These are phyloP conservation scores for Oligia latruncula DNA, from an alignment of 2,888 invertebrate genomes.

Conservation along the genomic window DNA sequence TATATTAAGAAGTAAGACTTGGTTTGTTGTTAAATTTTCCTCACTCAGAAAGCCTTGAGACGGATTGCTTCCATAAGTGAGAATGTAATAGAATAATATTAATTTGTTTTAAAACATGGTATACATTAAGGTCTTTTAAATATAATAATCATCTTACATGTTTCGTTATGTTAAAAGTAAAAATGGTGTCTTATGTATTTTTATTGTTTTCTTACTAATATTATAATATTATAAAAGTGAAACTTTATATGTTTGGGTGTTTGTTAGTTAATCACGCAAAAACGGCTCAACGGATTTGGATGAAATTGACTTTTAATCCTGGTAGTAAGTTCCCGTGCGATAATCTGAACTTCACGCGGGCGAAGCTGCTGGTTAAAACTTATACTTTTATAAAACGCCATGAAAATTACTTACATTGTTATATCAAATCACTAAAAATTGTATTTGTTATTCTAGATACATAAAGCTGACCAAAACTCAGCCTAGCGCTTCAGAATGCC, in stretches of 20 bases:
- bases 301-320: not conserved
- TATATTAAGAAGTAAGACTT: not conserved
- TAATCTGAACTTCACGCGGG: not conserved
- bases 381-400: not conserved
- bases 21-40: not conserved
- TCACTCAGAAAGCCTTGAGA: not conserved
- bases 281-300: not conserved
- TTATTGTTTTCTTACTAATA: not conserved
- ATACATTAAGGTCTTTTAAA: no score
- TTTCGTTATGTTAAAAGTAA: no score
- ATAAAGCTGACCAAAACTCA: slow-evolving; percentile 27
- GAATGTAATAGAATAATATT: no score
- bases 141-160: no score
- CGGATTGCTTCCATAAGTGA: not conserved
- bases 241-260: not conserved
- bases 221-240: not conserved
- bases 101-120: no score
- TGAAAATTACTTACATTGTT: not conserved
- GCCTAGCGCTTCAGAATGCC: slow-evolving; percentile 63
- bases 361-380: not conserved
- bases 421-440: not conserved
- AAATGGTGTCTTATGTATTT: not conserved
- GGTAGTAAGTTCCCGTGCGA: not conserved
- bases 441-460: slow-evolving; percentile 4
- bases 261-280: not conserved